phyloP scores from a whole-genome alignment of 2,888 invertebrate genomes.

The Scaeva pyrastri region DNA sequence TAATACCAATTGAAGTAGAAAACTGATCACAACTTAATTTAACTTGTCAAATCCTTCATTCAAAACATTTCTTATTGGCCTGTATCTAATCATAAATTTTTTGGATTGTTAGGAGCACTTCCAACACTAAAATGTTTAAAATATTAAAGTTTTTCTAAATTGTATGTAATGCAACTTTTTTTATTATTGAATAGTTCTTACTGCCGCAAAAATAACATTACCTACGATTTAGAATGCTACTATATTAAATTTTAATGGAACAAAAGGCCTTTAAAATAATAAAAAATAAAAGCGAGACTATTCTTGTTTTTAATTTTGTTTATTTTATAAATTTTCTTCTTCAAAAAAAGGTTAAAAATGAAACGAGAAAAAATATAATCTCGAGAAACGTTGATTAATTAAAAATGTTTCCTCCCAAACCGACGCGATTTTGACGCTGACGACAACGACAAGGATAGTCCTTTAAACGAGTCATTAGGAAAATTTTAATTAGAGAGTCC shows the following conservation, averaged over 20 bases:
- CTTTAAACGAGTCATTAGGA: conserved; percentile 76
- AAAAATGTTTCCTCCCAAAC: conserved; percentile 72
- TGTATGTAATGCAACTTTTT: no score
- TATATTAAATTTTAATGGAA: conserved; percentile 55
- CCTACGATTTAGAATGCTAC: conserved; percentile 44
- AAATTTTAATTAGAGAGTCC: conserved; percentile 66
- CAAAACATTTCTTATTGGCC: no score
- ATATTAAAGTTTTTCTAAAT: no score
- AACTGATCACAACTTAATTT: no score
- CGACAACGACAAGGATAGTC: conserved; percentile 65
- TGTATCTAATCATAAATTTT: no score
- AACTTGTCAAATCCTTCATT: no score
- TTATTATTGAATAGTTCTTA: conserved; percentile 37
- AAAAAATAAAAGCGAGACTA: conserved; percentile 21
- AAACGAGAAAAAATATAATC: conserved; percentile 39
- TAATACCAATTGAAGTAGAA: no score
- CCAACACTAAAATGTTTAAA: no score
- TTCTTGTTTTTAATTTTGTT: conserved; percentile 47
- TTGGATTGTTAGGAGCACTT: no score
- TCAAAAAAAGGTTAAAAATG: conserved; percentile 56
- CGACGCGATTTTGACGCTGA: conserved; percentile 56
- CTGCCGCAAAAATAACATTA: conserved; percentile 39
- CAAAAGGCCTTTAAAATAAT: conserved; percentile 25
- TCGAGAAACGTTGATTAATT: conserved; percentile 71
- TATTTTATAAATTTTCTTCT: conserved; percentile 51